These are phyloP conservation scores for Carollia perspicillata DNA, from an alignment of 2,113 vertebrate species.

Conservation along the genomic window DNA sequence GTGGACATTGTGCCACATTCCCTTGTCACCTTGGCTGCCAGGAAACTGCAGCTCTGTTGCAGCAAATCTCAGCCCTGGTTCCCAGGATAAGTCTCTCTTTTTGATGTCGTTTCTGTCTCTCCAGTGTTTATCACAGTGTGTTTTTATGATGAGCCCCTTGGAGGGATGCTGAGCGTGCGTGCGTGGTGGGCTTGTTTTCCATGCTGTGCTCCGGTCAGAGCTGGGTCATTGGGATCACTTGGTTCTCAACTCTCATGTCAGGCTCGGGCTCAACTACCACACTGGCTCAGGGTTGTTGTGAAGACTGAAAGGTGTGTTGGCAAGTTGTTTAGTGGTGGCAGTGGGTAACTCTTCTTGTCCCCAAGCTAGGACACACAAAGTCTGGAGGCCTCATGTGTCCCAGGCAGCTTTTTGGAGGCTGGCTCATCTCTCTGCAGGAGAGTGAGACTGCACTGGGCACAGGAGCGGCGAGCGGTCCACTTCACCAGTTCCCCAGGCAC, in stretches of 20 bases:
- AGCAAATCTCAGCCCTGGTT: background rate
- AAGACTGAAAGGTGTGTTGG: too few species aligned
- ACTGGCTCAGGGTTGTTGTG: background rate
- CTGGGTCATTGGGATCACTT: background rate
- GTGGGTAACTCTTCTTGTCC: background rate
- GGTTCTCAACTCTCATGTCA: too few species aligned
- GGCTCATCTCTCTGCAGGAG: background rate
- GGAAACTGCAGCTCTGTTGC: background rate
- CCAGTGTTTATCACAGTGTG: background rate
- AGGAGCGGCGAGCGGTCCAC: background rate
- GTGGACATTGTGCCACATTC: accelerated
- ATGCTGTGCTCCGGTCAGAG: background rate
- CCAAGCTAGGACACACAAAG: background rate
- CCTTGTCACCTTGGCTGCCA: background rate
- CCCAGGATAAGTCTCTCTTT: background rate
- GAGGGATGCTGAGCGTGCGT: background rate
- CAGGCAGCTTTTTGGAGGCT: background rate
- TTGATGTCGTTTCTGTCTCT: background rate
- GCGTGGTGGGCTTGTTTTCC: background rate
- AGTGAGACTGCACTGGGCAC: background rate
- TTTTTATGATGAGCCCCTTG: background rate
- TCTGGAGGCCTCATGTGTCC: background rate
- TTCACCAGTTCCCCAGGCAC: background rate
- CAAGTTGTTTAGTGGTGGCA: background rate
- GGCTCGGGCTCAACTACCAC: accelerated